phyloP scores from a whole-genome alignment of 2,797 vertebrate genomes.

The Silurus lanzhouensis region DNA sequence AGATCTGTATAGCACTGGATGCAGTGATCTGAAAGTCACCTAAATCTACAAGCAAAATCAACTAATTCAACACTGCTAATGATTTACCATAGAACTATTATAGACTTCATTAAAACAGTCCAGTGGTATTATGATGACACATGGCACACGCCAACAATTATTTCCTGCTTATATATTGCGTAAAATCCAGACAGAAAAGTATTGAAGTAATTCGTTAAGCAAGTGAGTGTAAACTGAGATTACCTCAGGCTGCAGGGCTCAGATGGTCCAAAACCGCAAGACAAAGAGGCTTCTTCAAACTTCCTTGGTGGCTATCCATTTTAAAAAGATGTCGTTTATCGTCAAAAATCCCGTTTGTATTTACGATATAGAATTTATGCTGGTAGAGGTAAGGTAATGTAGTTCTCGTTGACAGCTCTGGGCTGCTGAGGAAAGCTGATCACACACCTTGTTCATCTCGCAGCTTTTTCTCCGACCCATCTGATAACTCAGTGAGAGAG shows the following conservation, averaged over 20 bases:
- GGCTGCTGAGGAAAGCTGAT: constrained; percentile 26
- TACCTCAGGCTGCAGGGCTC: constrained; percentile 23
- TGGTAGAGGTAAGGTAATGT: background rate
- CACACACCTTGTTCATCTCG: constrained; percentile 37
- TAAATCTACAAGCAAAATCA: background rate
- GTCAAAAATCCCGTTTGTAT: background rate
- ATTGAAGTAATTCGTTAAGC: background rate
- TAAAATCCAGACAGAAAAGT: background rate
- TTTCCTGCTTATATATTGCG: background rate
- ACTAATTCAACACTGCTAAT: background rate
- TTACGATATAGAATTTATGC: too few species aligned
- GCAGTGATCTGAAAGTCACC: background rate
- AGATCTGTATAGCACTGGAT: background rate
- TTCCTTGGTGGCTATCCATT: constrained; percentile 12
- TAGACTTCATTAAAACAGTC: background rate
- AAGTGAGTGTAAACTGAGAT: background rate
- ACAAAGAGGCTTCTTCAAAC: background rate
- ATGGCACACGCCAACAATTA: background rate
- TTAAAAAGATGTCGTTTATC: background rate
- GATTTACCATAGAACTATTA: background rate
- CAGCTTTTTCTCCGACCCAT: constrained; percentile 34
- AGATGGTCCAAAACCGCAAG: constrained; percentile 12
- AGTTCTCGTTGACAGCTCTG: constrained; percentile 23
- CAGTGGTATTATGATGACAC: background rate
- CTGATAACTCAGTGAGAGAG: constrained; percentile 30